A percentile compares a stretch with the other conserved stretches of the same genome.
phyloP scores from a whole-genome alignment of 2,888 invertebrate genomes.

The Crepidodera aurea region DNA sequence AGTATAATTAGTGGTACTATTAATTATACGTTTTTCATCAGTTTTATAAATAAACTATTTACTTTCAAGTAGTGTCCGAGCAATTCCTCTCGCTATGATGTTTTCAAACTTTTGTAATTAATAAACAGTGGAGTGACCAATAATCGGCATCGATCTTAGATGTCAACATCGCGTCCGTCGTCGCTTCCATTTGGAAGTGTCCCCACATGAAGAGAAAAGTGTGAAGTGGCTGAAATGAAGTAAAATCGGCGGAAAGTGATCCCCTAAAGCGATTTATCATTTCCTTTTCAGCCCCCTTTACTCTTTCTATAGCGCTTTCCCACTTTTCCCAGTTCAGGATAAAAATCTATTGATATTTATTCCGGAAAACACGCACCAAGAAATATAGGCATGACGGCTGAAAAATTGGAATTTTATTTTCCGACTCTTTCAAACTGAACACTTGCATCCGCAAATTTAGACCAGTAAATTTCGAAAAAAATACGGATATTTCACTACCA shows the following conservation, averaged over 20 bases:
- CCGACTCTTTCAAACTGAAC: background rate
- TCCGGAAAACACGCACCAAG: conserved; percentile 21
- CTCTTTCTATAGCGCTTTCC: conserved; percentile 8
- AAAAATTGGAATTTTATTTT: conserved; percentile 12
- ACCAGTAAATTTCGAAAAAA: background rate
- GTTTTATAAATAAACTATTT: too few species aligned
- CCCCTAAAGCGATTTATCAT: conserved; percentile 53
- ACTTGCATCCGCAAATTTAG: background rate
- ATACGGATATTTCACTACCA: too few species aligned
- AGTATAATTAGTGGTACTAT: too few species aligned
- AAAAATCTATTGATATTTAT: conserved; percentile 32
- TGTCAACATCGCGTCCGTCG: background rate
- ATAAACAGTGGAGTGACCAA: background rate
- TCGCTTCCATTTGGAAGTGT: conserved; percentile 1
- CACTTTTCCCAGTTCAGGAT: conserved; percentile 10
- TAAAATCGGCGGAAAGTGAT: conserved; percentile 20
- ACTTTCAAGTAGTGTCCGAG: background rate
- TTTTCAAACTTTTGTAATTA: conserved; percentile 4
- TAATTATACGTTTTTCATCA: too few species aligned
- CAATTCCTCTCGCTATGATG: background rate
- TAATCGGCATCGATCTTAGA: background rate
- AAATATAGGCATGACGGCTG: conserved; percentile 20
- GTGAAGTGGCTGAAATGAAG: conserved; percentile 9
- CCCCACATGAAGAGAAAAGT: conserved; percentile 15
- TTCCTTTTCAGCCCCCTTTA: conserved; percentile 40